Conservation (phyloP, 2,888 invertebrate genomes). For the Drosophila prostipennis region DNA sequence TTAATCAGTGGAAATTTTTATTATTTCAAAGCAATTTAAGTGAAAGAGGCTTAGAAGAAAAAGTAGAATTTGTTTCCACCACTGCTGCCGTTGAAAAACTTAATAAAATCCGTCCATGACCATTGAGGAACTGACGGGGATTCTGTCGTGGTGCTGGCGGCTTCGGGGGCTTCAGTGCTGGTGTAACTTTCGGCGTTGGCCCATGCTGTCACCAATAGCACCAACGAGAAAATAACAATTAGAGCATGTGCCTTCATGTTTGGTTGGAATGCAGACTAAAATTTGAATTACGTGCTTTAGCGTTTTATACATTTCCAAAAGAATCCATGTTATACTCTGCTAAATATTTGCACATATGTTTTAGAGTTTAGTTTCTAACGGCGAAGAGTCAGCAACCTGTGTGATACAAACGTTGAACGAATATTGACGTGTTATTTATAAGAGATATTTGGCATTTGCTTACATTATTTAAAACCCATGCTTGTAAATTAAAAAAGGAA, state of each 20-base stretch:
- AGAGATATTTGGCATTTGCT: too few species aligned
- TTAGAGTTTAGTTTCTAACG: constrained; percentile 11
- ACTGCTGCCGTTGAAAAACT: constrained; percentile 13
- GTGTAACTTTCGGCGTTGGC: not conserved
- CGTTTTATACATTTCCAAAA: constrained; percentile 11
- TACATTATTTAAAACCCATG: too few species aligned
- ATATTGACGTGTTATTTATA: too few species aligned
- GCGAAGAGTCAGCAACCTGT: constrained; percentile 4
- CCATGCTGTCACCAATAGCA: not conserved
- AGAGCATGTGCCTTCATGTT: constrained; percentile 26
- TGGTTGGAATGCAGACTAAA: constrained; percentile 4
- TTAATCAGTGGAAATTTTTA: not conserved
- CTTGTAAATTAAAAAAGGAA: too few species aligned
- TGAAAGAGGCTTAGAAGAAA: constrained; percentile 19
- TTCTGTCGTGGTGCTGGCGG: not conserved
- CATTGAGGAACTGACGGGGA: constrained; percentile 13
- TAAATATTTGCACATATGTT: constrained; percentile 40
- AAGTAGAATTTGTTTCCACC: constrained; percentile 40
- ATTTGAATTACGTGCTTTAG: not conserved
- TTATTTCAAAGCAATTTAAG: not conserved
- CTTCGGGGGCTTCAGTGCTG: not conserved
- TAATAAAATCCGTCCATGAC: constrained; percentile 16
- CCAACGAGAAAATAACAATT: constrained; percentile 5
- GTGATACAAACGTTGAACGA: not conserved
- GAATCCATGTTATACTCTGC: not conserved